Base-by-base conservation (phyloP, 1,140 invertebrate species). In the Oncopodura yosiiana region DNA sequence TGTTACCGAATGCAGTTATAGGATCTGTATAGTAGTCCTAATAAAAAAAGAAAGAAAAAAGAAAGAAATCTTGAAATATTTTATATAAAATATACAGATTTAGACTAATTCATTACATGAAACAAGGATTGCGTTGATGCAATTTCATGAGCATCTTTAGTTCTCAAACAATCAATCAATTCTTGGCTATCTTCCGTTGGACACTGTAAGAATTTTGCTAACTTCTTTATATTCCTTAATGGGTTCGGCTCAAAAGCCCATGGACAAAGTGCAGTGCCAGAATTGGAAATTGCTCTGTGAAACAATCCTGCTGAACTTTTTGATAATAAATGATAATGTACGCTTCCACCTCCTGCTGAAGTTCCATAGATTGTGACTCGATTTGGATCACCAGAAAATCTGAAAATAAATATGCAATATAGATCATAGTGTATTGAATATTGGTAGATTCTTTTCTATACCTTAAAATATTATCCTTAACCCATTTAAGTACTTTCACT, bases 321-420 rank as follows among this genome's bases (percentile, higher is more conserved):
- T 65, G 69, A 80, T 42, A 81, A 69, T 67, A 74, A 70, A 67
- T 68, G 79, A 69, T 81, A 75, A 66, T 60, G 78, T 19, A 78
- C 73, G 32, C 70, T 71, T 23, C 72, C 75, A 0, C 75, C 70
- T 1, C 78, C 78, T 8, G 77, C 76, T 62, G 72, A 74, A 62
- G 80, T 75, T 12, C 77, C 77, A 53, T 78, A 77, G 14, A 79
- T 63, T 11, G 78, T 79, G 3, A 79, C 72, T 36, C 68, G 68
- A 23, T 70, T 54, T 1, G 69, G 62, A 63, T 76, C 73, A 0
- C 77, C 77, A 23, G 75, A 75, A 60, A 78, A 78, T 38, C 73
- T 37, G 4, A 42, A 38, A 53, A 37, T 36, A 21, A 4, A 18
- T 39, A 32, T 24, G 38, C 26, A 26, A 58, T 16, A 14, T 39